Evolutionary conservation across 2,797 vertebrate species (phyloP), one percentile per base, ranked within the genome.

Genomic region (Salarias fasciatus): DNA sequence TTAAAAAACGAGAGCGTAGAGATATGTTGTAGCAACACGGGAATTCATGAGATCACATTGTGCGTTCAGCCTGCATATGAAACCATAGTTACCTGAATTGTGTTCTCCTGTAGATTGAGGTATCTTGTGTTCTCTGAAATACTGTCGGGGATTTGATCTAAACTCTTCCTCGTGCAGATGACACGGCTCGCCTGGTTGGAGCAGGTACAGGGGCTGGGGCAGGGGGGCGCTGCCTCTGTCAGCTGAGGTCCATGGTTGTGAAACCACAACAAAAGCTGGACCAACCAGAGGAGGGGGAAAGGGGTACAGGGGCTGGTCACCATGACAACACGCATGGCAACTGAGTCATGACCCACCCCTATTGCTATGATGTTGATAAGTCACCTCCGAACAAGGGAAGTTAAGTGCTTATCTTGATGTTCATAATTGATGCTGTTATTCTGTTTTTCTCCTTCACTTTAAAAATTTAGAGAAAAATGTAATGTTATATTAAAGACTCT

Each of bases 51-150:
- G 59, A 50, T 50, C 47, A 14, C 5, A 56, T 52, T 8, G 6
- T 50, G 38, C 43, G 15, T 30, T 48, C 31, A 50, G 40, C 57
- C 11, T 29, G 12, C 15, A 49, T 12, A 42, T 66, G 8, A 72
- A 43, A 55, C 13, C 37, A 59, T 63, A 71, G 67, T 90, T 89
- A 94, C 93, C 93, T 98, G 96, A 91, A 99, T 97, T 69, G 93
- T 83, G 78, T 99, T 99, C 90, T 99, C 97, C 88, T 99, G 97
- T 61, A 99, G 93, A 89, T 99, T 99, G 90, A 99, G 94, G 95
- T 99, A 99, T 77, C 97, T 92, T 9, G 97, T 99, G 93, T 99
- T 98, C 50, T 95, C 95, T 3, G 97, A 97, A 91, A 99, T 97
- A 87, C 94, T 96, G 4, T 89, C 76, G 0, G 97, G 97, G 6